A percentile compares a stretch with the other conserved stretches of the same genome.
These are phyloP conservation scores for Dorcus parallelipipedus DNA, from an alignment of 2,888 invertebrate genomes.

Conservation along the genomic window DNA sequence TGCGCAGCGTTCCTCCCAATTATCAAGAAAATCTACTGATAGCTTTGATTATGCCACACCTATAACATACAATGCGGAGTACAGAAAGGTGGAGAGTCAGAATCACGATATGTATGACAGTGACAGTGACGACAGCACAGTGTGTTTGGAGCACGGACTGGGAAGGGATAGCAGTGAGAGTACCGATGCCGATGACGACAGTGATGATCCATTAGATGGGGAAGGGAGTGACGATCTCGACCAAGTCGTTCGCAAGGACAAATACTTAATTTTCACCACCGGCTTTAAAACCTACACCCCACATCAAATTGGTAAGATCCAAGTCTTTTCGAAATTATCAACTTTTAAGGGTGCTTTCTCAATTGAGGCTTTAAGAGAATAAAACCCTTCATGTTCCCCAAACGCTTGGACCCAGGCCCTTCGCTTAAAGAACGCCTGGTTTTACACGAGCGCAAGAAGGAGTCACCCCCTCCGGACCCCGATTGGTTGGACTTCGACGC, in stretches of 20 bases:
- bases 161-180: slow-evolving; percentile 20
- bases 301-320: slow-evolving; percentile 66
- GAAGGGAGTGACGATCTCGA: slow-evolving; percentile 43
- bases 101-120: slow-evolving; percentile 33
- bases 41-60: slow-evolving; percentile 54
- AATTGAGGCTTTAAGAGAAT: slow-evolving; percentile 65
- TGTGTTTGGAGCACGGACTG: slow-evolving; percentile 21
- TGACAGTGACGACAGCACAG: slow-evolving; percentile 38
- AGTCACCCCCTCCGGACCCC: slow-evolving; percentile 55
- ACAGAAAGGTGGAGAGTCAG: slow-evolving; percentile 54
- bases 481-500: slow-evolving; percentile 67
- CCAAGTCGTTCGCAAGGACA: slow-evolving; percentile 57
- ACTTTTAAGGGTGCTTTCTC: background rate
- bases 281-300: slow-evolving; percentile 81
- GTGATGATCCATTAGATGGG: slow-evolving; percentile 30
- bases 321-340: background rate
- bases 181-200: slow-evolving; percentile 28
- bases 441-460: slow-evolving; percentile 54
- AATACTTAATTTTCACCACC: slow-evolving; percentile 78
- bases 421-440: slow-evolving; percentile 61
- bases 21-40: slow-evolving; percentile 32
- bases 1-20: slow-evolving; percentile 9
- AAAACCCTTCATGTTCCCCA: slow-evolving; percentile 65
- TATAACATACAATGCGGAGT: slow-evolving; percentile 63
- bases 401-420: slow-evolving; percentile 64